A percentile compares a stretch with the other conserved stretches of the same genome.
These are phyloP conservation scores for Hyles lineata DNA, from an alignment of 2,888 invertebrate genomes.

Conservation along the genomic window DNA sequence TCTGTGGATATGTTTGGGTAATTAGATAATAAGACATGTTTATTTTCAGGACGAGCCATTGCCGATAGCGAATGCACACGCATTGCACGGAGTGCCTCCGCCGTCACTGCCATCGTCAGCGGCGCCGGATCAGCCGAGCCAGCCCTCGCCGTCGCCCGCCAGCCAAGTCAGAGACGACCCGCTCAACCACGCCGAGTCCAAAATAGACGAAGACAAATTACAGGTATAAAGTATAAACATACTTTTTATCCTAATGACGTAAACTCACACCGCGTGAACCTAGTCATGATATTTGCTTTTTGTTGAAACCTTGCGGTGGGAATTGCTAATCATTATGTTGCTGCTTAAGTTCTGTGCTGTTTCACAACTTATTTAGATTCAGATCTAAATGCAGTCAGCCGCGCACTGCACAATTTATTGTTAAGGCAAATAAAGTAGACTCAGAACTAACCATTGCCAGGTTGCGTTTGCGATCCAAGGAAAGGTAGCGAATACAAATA, in stretches of 20 bases:
- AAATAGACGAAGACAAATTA: constrained; percentile 77
- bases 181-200: constrained; percentile 76
- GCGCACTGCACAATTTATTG: constrained; percentile 3
- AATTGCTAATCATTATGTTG: constrained; percentile 21
- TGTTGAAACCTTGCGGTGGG: not conserved
- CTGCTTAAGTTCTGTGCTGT: constrained; percentile 32
- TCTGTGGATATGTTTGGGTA: not conserved
- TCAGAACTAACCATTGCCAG: not conserved
- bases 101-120: constrained; percentile 45
- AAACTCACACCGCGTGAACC: constrained; percentile 5
- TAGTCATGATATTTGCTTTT: constrained; percentile 15
- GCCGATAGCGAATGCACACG: constrained; percentile 77
- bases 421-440: not conserved
- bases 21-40: not conserved
- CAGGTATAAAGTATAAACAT: constrained; percentile 62
- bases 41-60: constrained; percentile 72
- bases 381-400: not conserved
- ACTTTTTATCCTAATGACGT: constrained; percentile 12
- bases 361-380: constrained; percentile 34
- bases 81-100: constrained; percentile 69
- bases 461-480: not conserved
- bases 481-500: constrained; percentile 8
- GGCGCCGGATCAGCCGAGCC: constrained; percentile 46
- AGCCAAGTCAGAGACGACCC: constrained; percentile 68
- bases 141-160: constrained; percentile 46